Conservation (phyloP, 2,888 invertebrate genomes). For the Eupithecia abbreviata region DNA sequence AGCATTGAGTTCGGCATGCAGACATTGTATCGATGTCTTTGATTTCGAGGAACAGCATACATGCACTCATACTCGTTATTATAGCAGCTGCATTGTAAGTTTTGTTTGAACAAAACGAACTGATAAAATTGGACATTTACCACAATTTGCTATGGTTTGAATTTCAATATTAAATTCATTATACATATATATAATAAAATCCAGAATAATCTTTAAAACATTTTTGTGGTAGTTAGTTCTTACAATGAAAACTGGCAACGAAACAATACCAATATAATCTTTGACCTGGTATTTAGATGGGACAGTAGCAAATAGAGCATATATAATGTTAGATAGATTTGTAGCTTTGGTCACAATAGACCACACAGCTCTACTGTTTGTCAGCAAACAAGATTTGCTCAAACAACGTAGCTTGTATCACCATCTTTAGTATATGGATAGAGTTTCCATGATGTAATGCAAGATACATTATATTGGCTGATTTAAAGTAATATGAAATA, state of each 20-base stretch:
- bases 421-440: background rate
- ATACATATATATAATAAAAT: no score
- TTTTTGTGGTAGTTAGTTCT: no score
- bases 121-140: background rate
- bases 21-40: no score
- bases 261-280: background rate
- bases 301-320: background rate
- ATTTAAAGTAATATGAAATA: background rate
- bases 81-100: background rate
- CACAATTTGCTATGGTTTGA: background rate
- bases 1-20: no score
- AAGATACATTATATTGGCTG: background rate
- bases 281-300: background rate
- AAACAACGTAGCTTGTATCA: background rate
- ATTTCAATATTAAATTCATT: no score
- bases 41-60: no score
- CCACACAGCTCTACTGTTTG: conserved; percentile 1
- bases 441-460: background rate
- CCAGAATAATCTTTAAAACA: no score
- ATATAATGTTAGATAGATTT: background rate
- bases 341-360: conserved; percentile 7
- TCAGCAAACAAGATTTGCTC: background rate
- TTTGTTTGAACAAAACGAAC: background rate
- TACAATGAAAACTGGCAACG: background rate
- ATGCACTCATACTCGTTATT: no score